Evolutionary conservation across 2,888 invertebrate genomes (phyloP).

Genomic region (Crocallis elinguaria): DNA sequence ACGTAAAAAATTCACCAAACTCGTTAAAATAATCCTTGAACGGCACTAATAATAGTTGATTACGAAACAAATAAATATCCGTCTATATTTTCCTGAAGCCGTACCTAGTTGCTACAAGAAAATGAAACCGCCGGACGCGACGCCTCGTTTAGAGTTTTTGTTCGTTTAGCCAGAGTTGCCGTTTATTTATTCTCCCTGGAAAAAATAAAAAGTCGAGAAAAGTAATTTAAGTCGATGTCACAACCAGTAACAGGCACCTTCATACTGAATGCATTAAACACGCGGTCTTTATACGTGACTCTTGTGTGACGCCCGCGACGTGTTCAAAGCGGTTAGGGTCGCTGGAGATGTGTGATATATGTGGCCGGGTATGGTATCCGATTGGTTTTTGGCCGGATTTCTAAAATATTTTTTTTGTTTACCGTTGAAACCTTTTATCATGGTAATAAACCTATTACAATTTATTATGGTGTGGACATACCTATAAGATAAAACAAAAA

Average conservation of each 20-base stretch:
- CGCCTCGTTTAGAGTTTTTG: constrained; percentile 14
- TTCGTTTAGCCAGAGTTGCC: constrained; percentile 17
- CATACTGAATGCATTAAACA: constrained; percentile 55
- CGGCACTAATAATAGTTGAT: no score
- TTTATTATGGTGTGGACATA: no score
- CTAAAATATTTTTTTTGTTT: no score
- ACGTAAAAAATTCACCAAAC: no score
- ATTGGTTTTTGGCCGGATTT: no score
- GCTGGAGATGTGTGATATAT: background rate
- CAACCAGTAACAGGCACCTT: constrained; percentile 44
- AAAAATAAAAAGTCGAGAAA: constrained; percentile 46
- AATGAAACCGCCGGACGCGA: constrained; percentile 4
- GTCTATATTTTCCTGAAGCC: no score
- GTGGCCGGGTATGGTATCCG: background rate
- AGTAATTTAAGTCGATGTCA: constrained; percentile 56
- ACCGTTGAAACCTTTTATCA: no score
- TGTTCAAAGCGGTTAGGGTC: constrained; percentile 20
- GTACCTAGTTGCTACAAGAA: constrained; percentile 1
- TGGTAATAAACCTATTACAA: no score
- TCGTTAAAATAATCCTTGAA: no score
- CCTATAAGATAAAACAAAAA: no score
- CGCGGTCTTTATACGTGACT: constrained; percentile 45
- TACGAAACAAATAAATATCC: no score
- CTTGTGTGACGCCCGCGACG: constrained; percentile 23
- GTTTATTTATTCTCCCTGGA: constrained; percentile 22